Base-by-base conservation (phyloP, 2,113 vertebrate genomes). In the Chinchilla lanigera region DNA sequence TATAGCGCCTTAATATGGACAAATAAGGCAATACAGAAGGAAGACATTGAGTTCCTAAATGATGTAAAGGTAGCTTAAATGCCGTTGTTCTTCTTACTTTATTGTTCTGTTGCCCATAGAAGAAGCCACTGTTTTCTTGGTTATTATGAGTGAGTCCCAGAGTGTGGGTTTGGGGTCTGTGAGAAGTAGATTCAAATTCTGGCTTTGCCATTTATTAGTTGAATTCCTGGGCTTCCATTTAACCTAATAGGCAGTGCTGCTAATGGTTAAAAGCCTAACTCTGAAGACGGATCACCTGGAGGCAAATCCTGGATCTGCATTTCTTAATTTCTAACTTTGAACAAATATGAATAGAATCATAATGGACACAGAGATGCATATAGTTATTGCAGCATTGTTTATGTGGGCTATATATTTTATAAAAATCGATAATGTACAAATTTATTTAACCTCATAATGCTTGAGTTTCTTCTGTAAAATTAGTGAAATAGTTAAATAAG, bases 1-100 rank as follows among this genome's bases (percentile, higher is more conserved):
- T 99, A 99, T 92, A 99, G 98, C 83, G 99, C 99, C 71, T 99
- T 99, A 60, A 98, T 99, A 98, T 99, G 99, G 99, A 99, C 99
- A 50, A 99, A 99, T 96, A 99, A 98, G 97, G 95, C 98, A 16
- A 99, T 99, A 69, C 96, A 98, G 96, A 98, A 95, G 61, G 98
- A 99, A 67, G 99, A 99, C 96, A 98, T 99, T 24, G 94, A 98
- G 0, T 99, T 99, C 95, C 98, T 99, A 19, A 98, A 99, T 69
- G 98, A 98, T 80, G 98, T 99, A 52, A 99, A 99, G 99, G 99
- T 99, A 98, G 24, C 50, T 41, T 47, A 38, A 73, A 69, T 88
- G 24, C 35, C 17, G 11, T 22, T 41, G 19, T 96, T 86, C 5
- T 85, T 86, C 78, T 77, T 69, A 7, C n/a, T 86, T 77, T 80